Evolutionary conservation across 2,888 invertebrate genomes (phyloP), one percentile per base, ranked within the genome.

Genomic region (Oeneis ivallda): DNA sequence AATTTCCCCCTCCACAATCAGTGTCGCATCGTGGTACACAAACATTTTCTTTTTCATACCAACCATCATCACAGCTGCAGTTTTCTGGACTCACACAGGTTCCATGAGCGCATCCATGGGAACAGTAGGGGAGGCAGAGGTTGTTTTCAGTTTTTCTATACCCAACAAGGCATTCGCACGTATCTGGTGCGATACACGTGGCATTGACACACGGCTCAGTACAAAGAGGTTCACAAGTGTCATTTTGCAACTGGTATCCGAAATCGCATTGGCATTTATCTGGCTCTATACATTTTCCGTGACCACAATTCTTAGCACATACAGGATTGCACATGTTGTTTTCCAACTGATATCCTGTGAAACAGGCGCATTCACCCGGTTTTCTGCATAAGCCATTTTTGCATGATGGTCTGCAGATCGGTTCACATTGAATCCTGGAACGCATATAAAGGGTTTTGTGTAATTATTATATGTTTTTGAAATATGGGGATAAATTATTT

Each of bases 201-300:
- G 92, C 92, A 74, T 94, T 93, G 0, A 83, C 75, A 59, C 93
- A 93, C 9, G 84, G 83, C 10, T 86, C 82, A 0, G 76, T 72
- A 68, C 93, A 93, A n/a, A 76, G 67, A 0, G 83, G 80, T 63
- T 75, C 73, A 43, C 85, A 85, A 0, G 72, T 74, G 17, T 70
- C 70, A 43, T 80, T 78, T 53, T 69, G 66, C 2, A 58, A 66
- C 19, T 17, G 60, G 61, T 79, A 85, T 1, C 86, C 86, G 9
- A 74, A 70, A 13, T 72, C 39, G 66, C 87, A 87, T 8, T 72
- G 65, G 65, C 87, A 87, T 1, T 61, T 69, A 34, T 84, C 75
- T 0, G 85, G 85, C 0, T 73, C 78, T 0, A 74, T 64, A 34
- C 87, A 88, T 0, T 59, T 70, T 2, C 81, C 79, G 47, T 77